These are phyloP conservation scores for Sceloporus undulatus DNA, from an alignment of 2,113 vertebrate genomes.

Conservation along the genomic window DNA sequence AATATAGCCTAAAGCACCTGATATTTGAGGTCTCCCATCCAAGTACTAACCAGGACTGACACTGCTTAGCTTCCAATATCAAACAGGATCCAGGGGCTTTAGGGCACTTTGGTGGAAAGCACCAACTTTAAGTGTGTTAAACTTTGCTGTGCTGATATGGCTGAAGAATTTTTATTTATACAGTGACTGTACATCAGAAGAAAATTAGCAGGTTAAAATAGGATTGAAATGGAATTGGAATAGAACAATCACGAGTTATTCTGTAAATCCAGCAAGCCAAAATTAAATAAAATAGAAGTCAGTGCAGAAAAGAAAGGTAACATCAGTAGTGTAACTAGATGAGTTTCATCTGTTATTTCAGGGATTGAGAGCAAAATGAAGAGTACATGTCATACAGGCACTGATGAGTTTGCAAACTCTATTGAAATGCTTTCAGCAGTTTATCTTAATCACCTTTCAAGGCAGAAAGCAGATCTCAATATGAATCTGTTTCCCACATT, in stretches of 20 bases:
- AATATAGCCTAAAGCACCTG: too few species aligned
- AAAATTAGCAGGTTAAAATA: background rate
- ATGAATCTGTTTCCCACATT: slow-evolving; percentile 79
- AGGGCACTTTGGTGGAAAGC: background rate
- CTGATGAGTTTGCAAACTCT: slow-evolving; percentile 72
- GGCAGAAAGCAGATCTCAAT: slow-evolving; percentile 75
- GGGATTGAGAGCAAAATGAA: slow-evolving; percentile 62
- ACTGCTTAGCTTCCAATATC: too few species aligned
- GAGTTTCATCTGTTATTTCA: slow-evolving; percentile 70
- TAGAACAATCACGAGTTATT: slow-evolving; percentile 47
- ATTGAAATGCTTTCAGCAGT: slow-evolving; percentile 68
- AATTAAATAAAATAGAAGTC: background rate
- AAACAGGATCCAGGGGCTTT: too few species aligned
- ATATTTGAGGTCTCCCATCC: too few species aligned
- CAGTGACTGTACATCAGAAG: background rate
- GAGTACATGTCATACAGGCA: slow-evolving; percentile 68
- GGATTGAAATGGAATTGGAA: slow-evolving; percentile 4
- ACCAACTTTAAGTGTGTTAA: background rate
- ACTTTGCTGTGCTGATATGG: too few species aligned
- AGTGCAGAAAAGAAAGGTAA: background rate
- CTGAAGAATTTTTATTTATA: background rate
- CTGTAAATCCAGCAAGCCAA: slow-evolving; percentile 36
- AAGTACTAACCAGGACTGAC: too few species aligned
- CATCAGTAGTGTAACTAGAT: slow-evolving; percentile 44
- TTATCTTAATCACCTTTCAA: slow-evolving; percentile 78